Evolutionary conservation across 64 coral and sea anemone species (phyloP), one percentile per base, ranked within the genome.

Genomic region (Stichodactyla mertensii): DNA sequence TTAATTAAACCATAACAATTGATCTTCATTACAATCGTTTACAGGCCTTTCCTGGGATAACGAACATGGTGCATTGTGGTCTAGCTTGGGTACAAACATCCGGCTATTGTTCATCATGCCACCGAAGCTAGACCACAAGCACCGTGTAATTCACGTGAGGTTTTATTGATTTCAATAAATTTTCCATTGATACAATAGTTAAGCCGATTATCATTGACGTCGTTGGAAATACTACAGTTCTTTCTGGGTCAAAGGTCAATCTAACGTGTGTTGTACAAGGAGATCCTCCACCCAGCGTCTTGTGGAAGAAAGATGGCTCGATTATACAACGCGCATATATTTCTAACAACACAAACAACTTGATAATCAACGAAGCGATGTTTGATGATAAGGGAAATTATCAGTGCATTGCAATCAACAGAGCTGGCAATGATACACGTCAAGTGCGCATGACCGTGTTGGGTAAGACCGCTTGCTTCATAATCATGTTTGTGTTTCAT

Each of bases 261-360:
- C 22, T 87, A 10, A 87, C 85, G 4, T 87, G 85, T 61, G 20
- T 67, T 23, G 84, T 70, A 18, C 36, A 70, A 36, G 84, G 84
- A 66, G 84, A 86, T 52, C 84, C 84, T 27, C 4, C 10, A 24
- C 84, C 84, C 10, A 6, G 7, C 19, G 84, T 86, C 59, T 67
- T 16, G 7, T 86, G 84, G 84, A 86, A 10, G 26, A 64, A 86
- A 62, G 61, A 86, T 27, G 84, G 84, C 4, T 60, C n/a, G 64
- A 79, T 79, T 13, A 79, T 79, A 10, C 26, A 15, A 22, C 26
- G 26, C 10, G 77, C 19, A 15, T 4, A 28, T 7, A 13, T 79
- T 28, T 79, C 77, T 52, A 15, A 52, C 1, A 11, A 69, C 19
- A 26, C 18, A 16, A 14, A 52, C 18, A 86, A n/a, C 5, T 24